Base-by-base conservation (phyloP, 2,113 vertebrate species). In the Typhlomys cinereus region DNA sequence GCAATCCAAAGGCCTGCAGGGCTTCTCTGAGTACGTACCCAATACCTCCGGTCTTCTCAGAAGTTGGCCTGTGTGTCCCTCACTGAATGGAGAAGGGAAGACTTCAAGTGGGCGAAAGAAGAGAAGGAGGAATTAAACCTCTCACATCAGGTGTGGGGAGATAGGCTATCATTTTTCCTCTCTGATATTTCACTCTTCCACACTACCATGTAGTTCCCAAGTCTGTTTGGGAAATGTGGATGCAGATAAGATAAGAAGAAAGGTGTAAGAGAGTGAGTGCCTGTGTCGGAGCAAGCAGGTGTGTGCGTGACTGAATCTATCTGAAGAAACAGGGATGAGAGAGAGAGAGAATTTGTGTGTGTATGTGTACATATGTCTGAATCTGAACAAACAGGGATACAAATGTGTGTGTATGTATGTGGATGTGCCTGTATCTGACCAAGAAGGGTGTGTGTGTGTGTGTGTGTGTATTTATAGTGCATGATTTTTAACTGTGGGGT, bases 41-140 rank as follows among this genome's bases (percentile, higher is more conserved):
- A 78, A 75, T 64, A 66, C 52, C 69, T 81, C 73, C 44, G 20
- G 59, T 94, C 41, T 89, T 95, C 87, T 93, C 70, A n/a, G 70
- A 52, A 86, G 85, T 89, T 57, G 74, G 31, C 67, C 54, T 78
- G 27, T 23, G 21, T 64, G 73, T 80, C 67, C 23, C 64, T 50
- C 69, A 88, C 67, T 82, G 39, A 73, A 50, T 76, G 76, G 61
- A 70, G 61, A 78, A 88, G 29, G 54, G 57, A 87, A 27, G 62
- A 15, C n/a, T 88, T 54, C 64, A 70, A 83, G 83, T 75, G 14
- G 83, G 41, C 50, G 81, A 87, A 13, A 73, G 82, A 75, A 91
- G 44, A 44, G 52, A 92, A 92, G 27, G 67, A 67, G 74, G 27
- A 66, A n/a, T 62, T 66, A 59, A 84, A 44, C 44, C 91, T 69